Base-by-base conservation (phyloP, 2,797 vertebrate genomes). In the Pseudochirops cupreus region DNA sequence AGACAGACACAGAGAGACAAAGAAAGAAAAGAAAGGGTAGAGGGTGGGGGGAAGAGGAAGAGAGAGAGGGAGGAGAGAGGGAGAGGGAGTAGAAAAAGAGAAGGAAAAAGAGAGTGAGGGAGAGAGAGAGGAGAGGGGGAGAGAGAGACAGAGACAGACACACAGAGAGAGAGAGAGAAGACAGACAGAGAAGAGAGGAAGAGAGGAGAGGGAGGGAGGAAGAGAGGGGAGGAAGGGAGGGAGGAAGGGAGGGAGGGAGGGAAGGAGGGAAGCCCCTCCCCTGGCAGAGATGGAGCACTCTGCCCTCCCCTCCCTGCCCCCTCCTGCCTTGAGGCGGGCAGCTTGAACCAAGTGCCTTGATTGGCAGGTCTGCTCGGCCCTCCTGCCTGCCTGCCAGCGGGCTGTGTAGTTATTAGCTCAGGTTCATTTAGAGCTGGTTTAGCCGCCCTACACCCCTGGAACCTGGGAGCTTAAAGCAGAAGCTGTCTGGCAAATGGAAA, bases 401-500 rank as follows among this genome's bases (percentile, higher is more conserved):
- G 56, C 91, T 58, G 90, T 50, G 59, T 95, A 90, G 96, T 97
- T 97, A 98, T 97, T 97, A 97, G 97, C 97, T 97, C 96, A 93
- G 96, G 96, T 97, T 97, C 54, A 18, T 97, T 98, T 96, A 94
- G 91, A 93, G 96, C 97, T 96, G 39, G 98, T 97, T 98, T 98
- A 96, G 94, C 96, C 95, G 74, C 93, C 92, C 94, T 89, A 97
- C 96, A 96, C 89, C 94, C 92, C 90, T 98, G 96, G n/a, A 54
- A 97, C 97, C 97, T 97, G 97, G 97, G 97, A 97, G 93, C n/a
- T 56, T 92, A 95, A 95, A 96, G 95, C 95, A 95, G 96, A 97
- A 97, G 94, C 93, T n/a, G 92, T 98, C 98, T 98, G 95, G 96
- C 97, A 98, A 98, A 98, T 98, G 97, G 98, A 97, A 98, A 98